Conservation (phyloP, 2,113 vertebrate species). For the Gopherus evgoodei region DNA sequence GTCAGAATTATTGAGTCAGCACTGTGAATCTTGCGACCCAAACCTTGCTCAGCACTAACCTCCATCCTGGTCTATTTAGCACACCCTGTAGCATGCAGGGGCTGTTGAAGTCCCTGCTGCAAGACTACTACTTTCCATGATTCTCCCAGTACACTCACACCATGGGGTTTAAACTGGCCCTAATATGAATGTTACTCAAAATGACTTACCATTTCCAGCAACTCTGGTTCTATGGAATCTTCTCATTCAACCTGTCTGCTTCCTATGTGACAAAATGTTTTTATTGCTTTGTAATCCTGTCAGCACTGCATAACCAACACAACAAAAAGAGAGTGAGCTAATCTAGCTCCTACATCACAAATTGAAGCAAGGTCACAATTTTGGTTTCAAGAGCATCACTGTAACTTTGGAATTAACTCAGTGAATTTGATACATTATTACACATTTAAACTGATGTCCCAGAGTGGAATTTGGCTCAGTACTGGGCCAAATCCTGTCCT, state of each 20-base stretch:
- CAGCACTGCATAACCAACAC: neutral
- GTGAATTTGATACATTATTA: neutral
- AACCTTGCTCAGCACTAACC: neutral
- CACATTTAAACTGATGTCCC: neutral
- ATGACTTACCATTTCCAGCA: neutral
- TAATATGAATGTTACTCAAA: neutral
- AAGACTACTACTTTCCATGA: neutral
- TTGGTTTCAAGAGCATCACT: neutral
- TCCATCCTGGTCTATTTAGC: neutral
- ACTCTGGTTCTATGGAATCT: fast-evolving
- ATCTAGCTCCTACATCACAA: neutral
- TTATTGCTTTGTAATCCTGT: neutral
- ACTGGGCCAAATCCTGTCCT: neutral
- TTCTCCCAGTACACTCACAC: fast-evolving
- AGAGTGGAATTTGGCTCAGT: neutral
- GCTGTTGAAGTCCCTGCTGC: neutral
- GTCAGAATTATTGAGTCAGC: neutral
- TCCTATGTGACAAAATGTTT: neutral
- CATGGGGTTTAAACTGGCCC: fast-evolving
- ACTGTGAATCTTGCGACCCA: neutral
- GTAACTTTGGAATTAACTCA: neutral
- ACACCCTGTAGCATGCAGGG: neutral
- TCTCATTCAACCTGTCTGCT: neutral
- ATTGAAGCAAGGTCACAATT: neutral
- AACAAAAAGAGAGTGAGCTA: neutral